These are phyloP conservation scores for Crocodylus rhombifer DNA, from an alignment of 2,797 vertebrate genomes.

Conservation along the genomic window DNA sequence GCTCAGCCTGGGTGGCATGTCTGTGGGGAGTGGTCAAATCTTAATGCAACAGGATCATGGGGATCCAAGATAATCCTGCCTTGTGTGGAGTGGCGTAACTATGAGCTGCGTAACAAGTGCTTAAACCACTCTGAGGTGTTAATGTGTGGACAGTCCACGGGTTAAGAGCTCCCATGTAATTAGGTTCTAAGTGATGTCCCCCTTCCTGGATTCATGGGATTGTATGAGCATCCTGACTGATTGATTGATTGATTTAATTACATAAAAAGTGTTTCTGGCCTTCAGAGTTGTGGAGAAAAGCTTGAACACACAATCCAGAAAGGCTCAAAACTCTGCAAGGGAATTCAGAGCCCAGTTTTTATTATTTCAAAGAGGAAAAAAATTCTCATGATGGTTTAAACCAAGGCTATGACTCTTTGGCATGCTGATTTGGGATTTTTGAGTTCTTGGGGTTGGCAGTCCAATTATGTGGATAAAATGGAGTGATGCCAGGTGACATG, in stretches of 20 bases:
- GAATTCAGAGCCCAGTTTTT: not conserved
- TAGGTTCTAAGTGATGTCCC: too few species aligned
- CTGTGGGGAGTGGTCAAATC: too few species aligned
- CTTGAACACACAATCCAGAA: not conserved
- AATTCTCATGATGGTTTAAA: not conserved
- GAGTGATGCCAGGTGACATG: not conserved
- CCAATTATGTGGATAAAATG: not conserved
- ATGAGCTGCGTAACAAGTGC: too few species aligned
- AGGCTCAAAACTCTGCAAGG: slow-evolving; percentile 26
- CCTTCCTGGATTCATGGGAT: not conserved
- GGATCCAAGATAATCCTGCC: too few species aligned
- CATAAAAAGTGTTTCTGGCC: not conserved
- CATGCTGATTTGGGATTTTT: not conserved
- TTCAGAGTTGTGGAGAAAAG: slow-evolving; percentile 18
- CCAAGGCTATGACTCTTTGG: not conserved
- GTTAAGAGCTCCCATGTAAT: too few species aligned
- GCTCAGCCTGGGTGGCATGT: too few species aligned
- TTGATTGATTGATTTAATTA: not conserved
- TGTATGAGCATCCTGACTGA: not conserved
- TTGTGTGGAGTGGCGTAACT: too few species aligned
- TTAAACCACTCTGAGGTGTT: too few species aligned
- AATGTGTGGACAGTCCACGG: too few species aligned
- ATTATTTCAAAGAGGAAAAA: not conserved
- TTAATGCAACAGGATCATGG: too few species aligned
- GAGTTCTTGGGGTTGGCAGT: not conserved